These are phyloP conservation scores for Cydia pomonella DNA, from an alignment of 1,140 invertebrate species.

Conservation along the genomic window DNA sequence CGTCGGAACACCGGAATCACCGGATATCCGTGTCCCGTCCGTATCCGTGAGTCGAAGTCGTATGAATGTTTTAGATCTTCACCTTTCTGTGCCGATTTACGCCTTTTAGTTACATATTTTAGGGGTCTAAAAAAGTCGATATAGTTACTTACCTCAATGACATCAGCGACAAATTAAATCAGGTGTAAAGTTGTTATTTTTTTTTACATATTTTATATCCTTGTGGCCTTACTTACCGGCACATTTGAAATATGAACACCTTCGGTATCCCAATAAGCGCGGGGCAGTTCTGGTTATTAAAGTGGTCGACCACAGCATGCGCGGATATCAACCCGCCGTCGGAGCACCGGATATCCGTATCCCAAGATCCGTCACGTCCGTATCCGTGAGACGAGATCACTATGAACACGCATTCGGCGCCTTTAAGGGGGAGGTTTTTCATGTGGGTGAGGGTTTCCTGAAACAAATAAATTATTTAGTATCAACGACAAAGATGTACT, in stretches of 20 bases:
- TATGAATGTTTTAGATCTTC: too few species aligned
- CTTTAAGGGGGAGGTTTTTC: conserved; percentile 48
- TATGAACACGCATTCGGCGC: conserved; percentile 70
- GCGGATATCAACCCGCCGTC: conserved; percentile 75
- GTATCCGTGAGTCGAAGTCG: conserved; percentile 77
- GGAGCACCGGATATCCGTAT: conserved; percentile 67
- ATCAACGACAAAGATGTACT: background rate
- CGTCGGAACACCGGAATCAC: conserved; percentile 78
- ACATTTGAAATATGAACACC: conserved; percentile 89
- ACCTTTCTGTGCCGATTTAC: too few species aligned
- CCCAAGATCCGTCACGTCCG: conserved; percentile 51
- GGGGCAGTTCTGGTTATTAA: conserved; percentile 83
- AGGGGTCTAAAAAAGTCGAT: too few species aligned
- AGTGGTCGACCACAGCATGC: conserved; percentile 81
- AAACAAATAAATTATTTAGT: conserved; percentile 3
- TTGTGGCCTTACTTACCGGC: conserved; percentile 76
- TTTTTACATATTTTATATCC: too few species aligned
- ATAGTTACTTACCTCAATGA: too few species aligned
- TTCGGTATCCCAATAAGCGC: conserved; percentile 86
- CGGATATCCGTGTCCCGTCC: conserved; percentile 68
- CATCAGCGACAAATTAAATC: too few species aligned
- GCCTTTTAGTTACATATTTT: too few species aligned
- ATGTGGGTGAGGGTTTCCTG: conserved; percentile 59
- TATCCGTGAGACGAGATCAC: conserved; percentile 78
- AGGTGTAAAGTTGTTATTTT: too few species aligned